Evolutionary conservation across 1,140 invertebrate genomes (phyloP), one percentile per base, ranked within the genome.

Genomic region (Elymnias hypermnestra): DNA sequence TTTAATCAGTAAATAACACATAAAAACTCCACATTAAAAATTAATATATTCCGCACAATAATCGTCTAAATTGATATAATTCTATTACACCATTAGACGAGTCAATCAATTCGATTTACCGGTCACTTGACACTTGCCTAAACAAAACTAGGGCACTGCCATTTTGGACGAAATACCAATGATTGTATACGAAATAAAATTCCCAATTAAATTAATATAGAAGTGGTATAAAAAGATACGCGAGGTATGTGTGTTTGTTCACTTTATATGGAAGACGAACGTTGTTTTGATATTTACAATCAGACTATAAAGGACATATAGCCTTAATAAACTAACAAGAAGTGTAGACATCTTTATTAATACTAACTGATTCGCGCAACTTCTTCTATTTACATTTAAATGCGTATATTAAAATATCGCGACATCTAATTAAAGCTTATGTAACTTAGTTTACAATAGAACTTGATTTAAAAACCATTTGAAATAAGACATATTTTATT

Each of bases 11-110:
- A n/a, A 29, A 29, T 9, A 29, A 12, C 26, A 2, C 13, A 29
- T 29, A 29, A 29, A 29, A 29, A 29, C 1, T 4, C 13, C 8
- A 26, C 10, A 12, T 29, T 12, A 29, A 4, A 29, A 29, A 29
- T 29, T 29, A 9, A 29, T 29, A 29, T 29, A 29, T 29, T 29
- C 26, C 4, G 13, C 3, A 29, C 26, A 29, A 29, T 8, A 29
- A 29, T 29, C 26, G 13, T 29, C 26, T 29, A 29, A 29, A 29
- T 29, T 29, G 26, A 29, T 29, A 29, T 29, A 29, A 29, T 29
- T 29, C 26, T 29, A 29, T 29, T 29, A 29, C 23, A 2, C 23
- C 9, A 29, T 29, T 8, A 0, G 26, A 29, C 26, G 26, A 13
- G 26, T 29, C 10, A 12, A 29, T 29, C 26, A 29, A 29, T 29